Evolutionary conservation across 2,797 vertebrate genomes (phyloP), one percentile per base, ranked within the genome.

Genomic region (Dipus sagitta): DNA sequence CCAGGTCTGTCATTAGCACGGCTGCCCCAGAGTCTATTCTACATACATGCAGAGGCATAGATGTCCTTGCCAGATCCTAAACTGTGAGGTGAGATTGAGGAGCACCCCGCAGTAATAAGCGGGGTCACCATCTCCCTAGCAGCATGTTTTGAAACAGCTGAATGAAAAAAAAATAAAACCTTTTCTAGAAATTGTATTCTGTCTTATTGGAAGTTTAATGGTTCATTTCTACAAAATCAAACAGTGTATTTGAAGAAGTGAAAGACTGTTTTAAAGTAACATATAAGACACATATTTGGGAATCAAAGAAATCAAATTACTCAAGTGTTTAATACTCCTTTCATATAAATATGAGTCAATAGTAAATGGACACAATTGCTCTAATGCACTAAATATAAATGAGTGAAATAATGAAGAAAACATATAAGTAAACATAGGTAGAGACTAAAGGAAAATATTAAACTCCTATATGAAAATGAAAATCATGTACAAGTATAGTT

Each of bases 391-490:
- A 75, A 71, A 64, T 52, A 14, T 26, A 91, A 74, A 91, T 67
- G n/a, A 92, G 71, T 30, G 47, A 94, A 58, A 58, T 9, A 58
- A 72, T 14, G 62, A 91, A 85, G 24, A 65, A 65, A 54, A 13
- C 30, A 54, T 47, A 76, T 62, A 79, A 71, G 77, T 11, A 60
- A 64, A 77, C 75, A 12, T 71, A 88, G 28, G n/a, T 17, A 70
- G 90, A 90, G 62, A 80, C 32, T 62, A 88, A 92, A 93, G 67
- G 76, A 79, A 93, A 95, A 82, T 13, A 28, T n/a, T 88, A 93
- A 96, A 95, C 68, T 75, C 70, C 64, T 77, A 86, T 28, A 77
- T 30, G 30, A 94, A 89, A 94, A 90, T 0, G 30, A 52, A 96
- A 94, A n/a, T 42, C 21, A 87, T 58, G 12, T 2, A 34, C 68